Conservation (phyloP, 2,888 invertebrate genomes). For the Xylota segnis region DNA sequence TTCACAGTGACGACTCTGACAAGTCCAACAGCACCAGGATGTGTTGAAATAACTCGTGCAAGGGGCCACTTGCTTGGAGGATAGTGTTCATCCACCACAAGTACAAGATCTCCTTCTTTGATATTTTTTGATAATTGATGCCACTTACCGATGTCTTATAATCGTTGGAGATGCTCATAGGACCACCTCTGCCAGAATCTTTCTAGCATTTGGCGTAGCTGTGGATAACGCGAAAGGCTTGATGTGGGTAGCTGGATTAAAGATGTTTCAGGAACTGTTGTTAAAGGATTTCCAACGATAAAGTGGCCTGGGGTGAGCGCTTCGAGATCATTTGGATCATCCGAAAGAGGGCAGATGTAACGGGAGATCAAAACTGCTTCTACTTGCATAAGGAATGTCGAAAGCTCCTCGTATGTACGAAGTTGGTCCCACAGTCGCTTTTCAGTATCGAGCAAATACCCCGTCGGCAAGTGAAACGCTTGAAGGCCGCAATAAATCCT, state of each 20-base stretch:
- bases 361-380: slow-evolving; percentile 76
- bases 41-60: too few relatives aligned
- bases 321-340: slow-evolving; percentile 75
- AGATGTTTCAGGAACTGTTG: slow-evolving; percentile 2
- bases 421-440: slow-evolving; percentile 79
- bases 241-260: background rate
- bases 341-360: slow-evolving; percentile 32
- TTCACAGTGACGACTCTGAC: too few relatives aligned
- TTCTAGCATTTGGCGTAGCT: slow-evolving; percentile 11
- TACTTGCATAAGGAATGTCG: slow-evolving; percentile 67
- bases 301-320: slow-evolving; percentile 71
- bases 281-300: background rate
- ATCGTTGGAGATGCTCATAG: slow-evolving; percentile 15
- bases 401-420: slow-evolving; percentile 71
- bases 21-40: too few relatives aligned
- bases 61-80: too few relatives aligned
- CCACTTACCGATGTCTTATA: slow-evolving; percentile 20
- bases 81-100: slow-evolving; percentile 9
- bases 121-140: background rate
- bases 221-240: slow-evolving; percentile 12
- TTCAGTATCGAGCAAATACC: slow-evolving; percentile 78
- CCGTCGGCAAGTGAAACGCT: slow-evolving; percentile 78
- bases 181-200: slow-evolving; percentile 37
- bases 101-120: slow-evolving; percentile 5
- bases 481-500: slow-evolving; percentile 78